Conservation (phyloP, 2,888 invertebrate species). For the Agrotis puta region DNA sequence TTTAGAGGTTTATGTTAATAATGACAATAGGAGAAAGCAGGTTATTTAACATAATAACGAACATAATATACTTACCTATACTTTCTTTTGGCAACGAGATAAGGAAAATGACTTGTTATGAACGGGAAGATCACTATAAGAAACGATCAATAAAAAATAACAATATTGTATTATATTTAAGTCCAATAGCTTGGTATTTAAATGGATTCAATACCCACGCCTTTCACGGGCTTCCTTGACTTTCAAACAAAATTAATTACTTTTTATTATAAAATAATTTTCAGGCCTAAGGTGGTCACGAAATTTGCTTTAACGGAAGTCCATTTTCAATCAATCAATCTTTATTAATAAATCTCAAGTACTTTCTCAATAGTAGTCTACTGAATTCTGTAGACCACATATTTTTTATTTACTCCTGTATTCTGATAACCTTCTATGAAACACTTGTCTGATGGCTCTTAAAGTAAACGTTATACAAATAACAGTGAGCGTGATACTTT, state of each 20-base stretch:
- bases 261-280: background rate
- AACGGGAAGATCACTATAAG: background rate
- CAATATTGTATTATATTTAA: background rate
- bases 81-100: background rate
- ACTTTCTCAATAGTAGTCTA: background rate
- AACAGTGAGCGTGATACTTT: slow-evolving; percentile 36
- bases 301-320: background rate
- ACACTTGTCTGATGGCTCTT: slow-evolving; percentile 7
- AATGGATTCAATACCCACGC: background rate
- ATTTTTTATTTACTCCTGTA: background rate
- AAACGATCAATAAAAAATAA: background rate
- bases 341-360: background rate
- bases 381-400: background rate
- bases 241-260: no score
- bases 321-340: background rate
- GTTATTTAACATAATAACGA: no score
- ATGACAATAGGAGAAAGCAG: background rate
- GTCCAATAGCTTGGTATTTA: background rate
- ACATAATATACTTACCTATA: background rate
- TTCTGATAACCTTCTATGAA: background rate
- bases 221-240: background rate
- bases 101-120: background rate
- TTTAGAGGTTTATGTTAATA: background rate
- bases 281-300: no score
- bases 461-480: slow-evolving; percentile 18